Base-by-base conservation (phyloP, 2,797 vertebrate genomes). In the Scolopax bukidnonensis region DNA sequence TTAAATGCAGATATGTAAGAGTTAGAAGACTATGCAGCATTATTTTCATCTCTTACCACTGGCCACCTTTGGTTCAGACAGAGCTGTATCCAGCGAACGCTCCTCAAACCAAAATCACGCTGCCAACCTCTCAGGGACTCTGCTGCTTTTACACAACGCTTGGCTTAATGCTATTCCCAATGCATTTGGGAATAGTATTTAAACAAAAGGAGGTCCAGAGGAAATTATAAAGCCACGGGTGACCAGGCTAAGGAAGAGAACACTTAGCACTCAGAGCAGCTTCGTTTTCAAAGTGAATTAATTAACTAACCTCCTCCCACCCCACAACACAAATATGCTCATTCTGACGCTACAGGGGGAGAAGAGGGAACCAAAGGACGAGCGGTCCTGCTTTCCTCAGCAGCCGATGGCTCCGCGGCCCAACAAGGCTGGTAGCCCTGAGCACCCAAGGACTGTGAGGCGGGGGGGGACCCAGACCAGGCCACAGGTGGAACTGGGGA, bases 51-150 rank as follows among this genome's bases (percentile, higher is more conserved):
- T 10, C 20, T 43, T 13, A 4, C 18, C 3, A 2, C 23, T 33
- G 1, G 1, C 25, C 33, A 6, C 16, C 8, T 1, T 10, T 6
- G 14, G 12, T 45, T n/a, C 53, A 9, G 20, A 36, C 1, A 0
- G 5, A 25, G 10, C 6, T 65, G 8, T 12, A 33, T 5, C 50
- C 59, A 15, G 0, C 0, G 0, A 38, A 43, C 0, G 2, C n/a
- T 50, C 32, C 56, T 32, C 28, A 8, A 32, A 32, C 25, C 3
- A 0, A 13, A 74, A 8, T 3, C 60, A 2, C 0, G 8, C 20
- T 2, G 23, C 69, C 10, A 32, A 9, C 19, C 14, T 28, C 21
- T 10, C 14, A 1, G 4, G 32, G 51, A 9, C 87, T 12, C 28
- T 3, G 19, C 53, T 63, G 0, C 19, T 73, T 77, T 63, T 4